Base-by-base conservation (phyloP, 2,113 vertebrate genomes). In the Coptodon rendalli region DNA sequence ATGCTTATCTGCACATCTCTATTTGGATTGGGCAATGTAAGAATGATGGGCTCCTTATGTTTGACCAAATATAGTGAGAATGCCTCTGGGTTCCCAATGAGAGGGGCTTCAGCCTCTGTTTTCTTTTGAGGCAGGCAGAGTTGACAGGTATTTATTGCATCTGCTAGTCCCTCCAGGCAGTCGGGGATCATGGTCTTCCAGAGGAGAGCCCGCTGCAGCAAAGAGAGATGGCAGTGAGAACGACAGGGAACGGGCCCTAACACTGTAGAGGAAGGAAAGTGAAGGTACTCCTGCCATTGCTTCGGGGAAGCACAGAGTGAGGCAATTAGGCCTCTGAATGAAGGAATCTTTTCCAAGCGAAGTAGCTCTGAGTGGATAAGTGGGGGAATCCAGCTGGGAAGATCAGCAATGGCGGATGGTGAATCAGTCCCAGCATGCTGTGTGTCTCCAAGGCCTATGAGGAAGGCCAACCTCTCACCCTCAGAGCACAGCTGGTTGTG, bases 201-300 rank as follows among this genome's bases (percentile, higher is more conserved):
- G 56, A 98, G 95, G 31, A 98, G 93, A 53, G 97, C 96, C 7
- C 96, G 94, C 94, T 98, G 97, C 29, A 97, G 86, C 31, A 95
- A 91, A 45, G 96, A 95, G 19, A 98, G 95, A 53, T 97, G 96
- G 24, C 91, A 27, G 24, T 96, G 92, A 24, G 95, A 95, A 5
- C 38, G 92, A 80, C 95, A 96, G 13, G 97, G 97, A 6, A 96
- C 91, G 2, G 91, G 84, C 4, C 96, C 97, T 11, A 93, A 87
- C 63, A 97, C 95, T 0, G 96, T 96, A 53, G 96, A 83, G 10
- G 95, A 97, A 9, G 96, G 94, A 29, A 96, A 87, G 3, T 45
- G 89, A 38, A 98, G 93, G 63, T 98, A 98, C 81, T 96, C 96
- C 86, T 95, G 95, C 97, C 98, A 98, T 68, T 95, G 95, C 2